Evolutionary conservation across 92 coral and sea anemone genomes (phyloP).

Genomic region (Heliopora coerulea): DNA sequence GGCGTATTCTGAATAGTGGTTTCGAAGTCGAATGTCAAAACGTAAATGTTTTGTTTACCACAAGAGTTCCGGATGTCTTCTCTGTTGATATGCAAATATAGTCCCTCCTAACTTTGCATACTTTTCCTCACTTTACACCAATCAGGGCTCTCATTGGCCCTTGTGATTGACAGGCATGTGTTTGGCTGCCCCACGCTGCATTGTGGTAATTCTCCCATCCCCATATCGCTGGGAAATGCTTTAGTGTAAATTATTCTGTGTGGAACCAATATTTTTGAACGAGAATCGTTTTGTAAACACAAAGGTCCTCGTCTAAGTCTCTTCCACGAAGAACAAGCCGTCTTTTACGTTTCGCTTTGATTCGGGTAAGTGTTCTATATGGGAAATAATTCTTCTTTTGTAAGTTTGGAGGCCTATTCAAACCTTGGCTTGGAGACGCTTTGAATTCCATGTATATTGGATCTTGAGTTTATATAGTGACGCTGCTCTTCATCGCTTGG

Average conservation of each 20-base stretch:
- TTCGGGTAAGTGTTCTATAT: background rate
- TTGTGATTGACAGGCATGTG: constrained; percentile 42
- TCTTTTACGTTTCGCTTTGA: constrained; percentile 1
- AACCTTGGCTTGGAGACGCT: background rate
- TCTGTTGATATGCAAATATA: background rate
- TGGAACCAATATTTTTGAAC: background rate
- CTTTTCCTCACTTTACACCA: background rate
- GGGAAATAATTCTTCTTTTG: background rate
- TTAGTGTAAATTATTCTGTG: too few relatives aligned
- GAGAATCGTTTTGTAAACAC: background rate
- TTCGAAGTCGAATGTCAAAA: too few relatives aligned
- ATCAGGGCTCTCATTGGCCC: constrained; percentile 1
- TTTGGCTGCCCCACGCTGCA: constrained; percentile 7
- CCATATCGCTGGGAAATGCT: background rate
- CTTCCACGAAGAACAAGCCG: background rate
- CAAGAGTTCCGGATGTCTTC: background rate
- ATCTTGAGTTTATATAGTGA: background rate
- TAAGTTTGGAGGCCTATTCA: background rate
- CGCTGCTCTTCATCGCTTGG: background rate
- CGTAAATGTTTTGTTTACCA: background rate
- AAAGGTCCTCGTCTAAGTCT: background rate
- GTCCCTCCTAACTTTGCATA: background rate
- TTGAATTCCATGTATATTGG: constrained; percentile 1
- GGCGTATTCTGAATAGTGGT: too few relatives aligned
- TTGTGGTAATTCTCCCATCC: background rate